Conservation (phyloP, 2,797 vertebrate species). For the Fundulus diaphanus region DNA sequence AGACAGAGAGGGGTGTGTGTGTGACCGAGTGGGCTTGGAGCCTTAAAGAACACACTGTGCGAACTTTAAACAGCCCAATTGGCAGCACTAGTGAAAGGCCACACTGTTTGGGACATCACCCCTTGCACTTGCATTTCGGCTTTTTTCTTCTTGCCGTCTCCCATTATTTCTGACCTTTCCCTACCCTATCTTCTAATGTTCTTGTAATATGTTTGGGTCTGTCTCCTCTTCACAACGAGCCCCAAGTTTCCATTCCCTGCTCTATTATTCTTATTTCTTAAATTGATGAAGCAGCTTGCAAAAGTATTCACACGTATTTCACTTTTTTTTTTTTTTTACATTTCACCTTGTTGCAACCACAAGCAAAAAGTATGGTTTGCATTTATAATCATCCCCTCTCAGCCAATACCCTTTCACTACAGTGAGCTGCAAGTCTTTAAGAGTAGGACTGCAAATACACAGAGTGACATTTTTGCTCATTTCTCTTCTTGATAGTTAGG, state of each 20-base stretch:
- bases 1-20: slow-evolving; percentile 61
- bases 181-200: neutral
- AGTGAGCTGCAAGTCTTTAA: neutral
- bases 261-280: neutral
- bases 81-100: slow-evolving; percentile 74
- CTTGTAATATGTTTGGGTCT: slow-evolving; percentile 1
- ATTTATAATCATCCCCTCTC: neutral
- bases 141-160: slow-evolving; percentile 20
- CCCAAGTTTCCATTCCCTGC: neutral
- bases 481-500: too few relatives aligned
- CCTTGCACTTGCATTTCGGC: slow-evolving; percentile 29
- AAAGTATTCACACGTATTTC: neutral
- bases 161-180: slow-evolving; percentile 11
- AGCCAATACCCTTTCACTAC: neutral
- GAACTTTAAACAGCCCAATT: slow-evolving; percentile 65
- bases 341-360: neutral
- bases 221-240: neutral
- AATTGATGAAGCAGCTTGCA: neutral
- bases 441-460: neutral
- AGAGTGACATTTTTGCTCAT: too few relatives aligned
- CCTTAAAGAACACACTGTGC: slow-evolving; percentile 76
- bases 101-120: slow-evolving; percentile 65
- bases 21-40: slow-evolving; percentile 53
- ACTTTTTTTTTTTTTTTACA: neutral
- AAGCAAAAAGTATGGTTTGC: neutral